Evolutionary conservation across 2,888 invertebrate species (phyloP).

Genomic region (Chrysotoxum bicinctum): DNA sequence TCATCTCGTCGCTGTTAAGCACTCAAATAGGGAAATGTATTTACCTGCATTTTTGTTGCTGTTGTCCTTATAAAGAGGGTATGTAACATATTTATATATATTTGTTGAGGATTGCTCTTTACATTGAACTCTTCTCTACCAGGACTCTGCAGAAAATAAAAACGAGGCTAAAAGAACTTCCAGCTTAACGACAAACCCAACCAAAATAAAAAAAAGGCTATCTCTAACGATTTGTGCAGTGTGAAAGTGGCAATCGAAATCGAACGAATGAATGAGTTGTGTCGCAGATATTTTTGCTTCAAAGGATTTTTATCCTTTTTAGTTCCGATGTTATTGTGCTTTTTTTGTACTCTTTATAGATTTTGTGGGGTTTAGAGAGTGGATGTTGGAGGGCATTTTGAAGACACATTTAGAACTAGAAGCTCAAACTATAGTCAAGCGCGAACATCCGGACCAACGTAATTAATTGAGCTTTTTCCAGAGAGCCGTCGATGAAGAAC

Average conservation of each 20-base stretch:
- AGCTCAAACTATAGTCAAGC: background rate
- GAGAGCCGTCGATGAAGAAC: constrained; percentile 33
- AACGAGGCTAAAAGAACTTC: constrained; percentile 1
- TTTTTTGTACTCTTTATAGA: background rate
- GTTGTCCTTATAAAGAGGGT: background rate
- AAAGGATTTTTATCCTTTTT: constrained; percentile 38
- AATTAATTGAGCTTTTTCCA: constrained; percentile 57
- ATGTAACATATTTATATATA: background rate
- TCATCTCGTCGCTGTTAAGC: constrained; percentile 35
- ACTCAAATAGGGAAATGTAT: constrained; percentile 43
- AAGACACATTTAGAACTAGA: constrained; percentile 27
- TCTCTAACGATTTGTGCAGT: constrained; percentile 47
- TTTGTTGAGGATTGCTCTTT: background rate
- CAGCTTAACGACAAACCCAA: background rate
- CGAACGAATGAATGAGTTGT: constrained; percentile 56
- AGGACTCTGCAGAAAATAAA: background rate
- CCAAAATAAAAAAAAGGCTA: background rate
- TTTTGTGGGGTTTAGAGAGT: background rate
- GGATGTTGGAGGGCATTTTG: background rate
- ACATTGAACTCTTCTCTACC: background rate
- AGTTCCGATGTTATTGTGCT: background rate
- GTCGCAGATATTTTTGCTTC: constrained; percentile 42
- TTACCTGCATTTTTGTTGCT: constrained; percentile 9
- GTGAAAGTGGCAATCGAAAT: constrained; percentile 56
- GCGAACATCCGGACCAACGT: constrained; percentile 1